A percentile compares a stretch with the other conserved stretches of the same genome.
These are phyloP conservation scores for Drosophila atroscutellata DNA, from an alignment of 2,888 invertebrate genomes.

Conservation along the genomic window DNA sequence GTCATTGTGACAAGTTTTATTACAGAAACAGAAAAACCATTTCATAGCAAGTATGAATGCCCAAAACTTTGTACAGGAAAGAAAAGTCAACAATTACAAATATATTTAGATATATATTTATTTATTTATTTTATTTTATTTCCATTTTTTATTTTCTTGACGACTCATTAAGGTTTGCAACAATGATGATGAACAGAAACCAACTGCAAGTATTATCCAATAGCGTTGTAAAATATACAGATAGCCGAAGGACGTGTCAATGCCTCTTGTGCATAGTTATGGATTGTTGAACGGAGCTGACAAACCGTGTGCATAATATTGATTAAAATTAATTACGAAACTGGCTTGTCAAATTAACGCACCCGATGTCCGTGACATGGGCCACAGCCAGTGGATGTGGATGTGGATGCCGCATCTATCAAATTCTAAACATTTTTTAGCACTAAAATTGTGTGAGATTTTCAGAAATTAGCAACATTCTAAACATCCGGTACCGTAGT, in stretches of 20 bases:
- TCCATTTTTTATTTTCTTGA: conserved; percentile 17
- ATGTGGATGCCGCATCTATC: conserved; percentile 39
- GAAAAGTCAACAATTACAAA: conserved; percentile 19
- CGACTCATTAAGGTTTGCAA: conserved; percentile 32
- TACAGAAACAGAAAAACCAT: conserved; percentile 26
- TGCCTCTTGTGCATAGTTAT: conserved; percentile 11
- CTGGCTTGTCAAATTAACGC: conserved; percentile 64
- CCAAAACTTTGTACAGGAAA: conserved; percentile 37
- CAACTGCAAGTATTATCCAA: conserved; percentile 39
- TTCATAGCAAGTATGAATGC: conserved; percentile 27
- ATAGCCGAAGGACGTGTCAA: conserved; percentile 54
- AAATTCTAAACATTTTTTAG: conserved; percentile 45
- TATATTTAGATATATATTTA: background rate
- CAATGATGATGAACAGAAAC: conserved; percentile 30
- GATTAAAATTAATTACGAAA: conserved; percentile 67
- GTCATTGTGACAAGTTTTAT: conserved; percentile 68
- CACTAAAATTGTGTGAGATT: conserved; percentile 17
- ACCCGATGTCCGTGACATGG: conserved; percentile 64
- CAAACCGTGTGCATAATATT: conserved; percentile 46
- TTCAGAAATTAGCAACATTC: conserved; percentile 41
- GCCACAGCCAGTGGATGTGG: conserved; percentile 34
- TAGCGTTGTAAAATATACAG: conserved; percentile 31
- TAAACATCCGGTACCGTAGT: conserved; percentile 8
- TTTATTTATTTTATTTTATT: background rate
- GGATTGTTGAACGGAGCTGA: conserved; percentile 15